Evolutionary conservation across 1,140 invertebrate genomes (phyloP), one percentile per base, ranked within the genome.

Genomic region (Pomacea maculata): DNA sequence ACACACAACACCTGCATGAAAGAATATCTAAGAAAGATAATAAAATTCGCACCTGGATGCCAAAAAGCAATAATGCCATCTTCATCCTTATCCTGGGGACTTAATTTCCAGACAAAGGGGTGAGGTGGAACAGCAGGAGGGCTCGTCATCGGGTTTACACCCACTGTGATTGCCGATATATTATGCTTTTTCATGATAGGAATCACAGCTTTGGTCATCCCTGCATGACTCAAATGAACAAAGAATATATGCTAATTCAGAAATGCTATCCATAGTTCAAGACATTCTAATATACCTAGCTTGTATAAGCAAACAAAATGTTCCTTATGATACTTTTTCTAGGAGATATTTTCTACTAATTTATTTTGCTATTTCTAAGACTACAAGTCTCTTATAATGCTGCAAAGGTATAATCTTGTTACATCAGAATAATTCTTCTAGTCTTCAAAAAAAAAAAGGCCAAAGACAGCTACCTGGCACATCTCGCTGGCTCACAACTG

Each of bases 121-220:
- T 80, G 83, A 29, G 25, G 11, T 7, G 89, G 88, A 14, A 89
- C 86, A 45, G 78, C 87, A n/a, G 89, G 89, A 9, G 87, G 87
- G 34, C 84, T 82, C 14, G 87, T 85, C 1, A 75, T 83, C n/a
- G 81, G 67, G 83, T 90, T 90, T 10, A 90, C 88, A 45, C 89
- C 89, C 54, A 89, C 88, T 54, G 88, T 85, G 10, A 90, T 80
- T 63, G 81, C 86, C 25, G 80, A 73, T 8, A 89, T 81, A 25
- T 81, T 80, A 21, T 85, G 83, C 54, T 85, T 83, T 11, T 83
- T 73, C 55, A 89, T 79, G 21, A 79, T 82, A 21, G 88, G 87
- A 10, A 89, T 82, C 10, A 86, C 84, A 25, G 87, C 86, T 34
- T 86, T 85, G 11, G 87, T 88, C 84, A 89, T 79, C n/a, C 88